These are phyloP conservation scores for Amblyornis subalaris DNA, from an alignment of 2,113 vertebrate genomes.

Conservation along the genomic window DNA sequence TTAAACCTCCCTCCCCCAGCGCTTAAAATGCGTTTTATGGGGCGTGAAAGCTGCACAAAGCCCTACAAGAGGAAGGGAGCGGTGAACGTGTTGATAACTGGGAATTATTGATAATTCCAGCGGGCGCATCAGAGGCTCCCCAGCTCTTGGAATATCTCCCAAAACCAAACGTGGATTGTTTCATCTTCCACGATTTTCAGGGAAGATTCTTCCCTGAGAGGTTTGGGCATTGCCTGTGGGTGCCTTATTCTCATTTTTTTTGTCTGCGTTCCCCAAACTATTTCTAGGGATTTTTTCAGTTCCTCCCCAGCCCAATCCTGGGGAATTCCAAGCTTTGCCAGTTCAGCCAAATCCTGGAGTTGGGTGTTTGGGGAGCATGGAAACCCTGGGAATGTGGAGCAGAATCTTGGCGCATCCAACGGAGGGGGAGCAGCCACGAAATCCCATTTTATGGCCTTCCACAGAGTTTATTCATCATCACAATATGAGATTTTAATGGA, in stretches of 20 bases:
- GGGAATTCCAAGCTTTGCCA: background rate
- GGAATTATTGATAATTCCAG: no score
- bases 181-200: background rate
- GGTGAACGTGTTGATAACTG: no score
- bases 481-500: no score
- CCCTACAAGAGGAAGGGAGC: background rate
- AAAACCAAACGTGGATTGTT: background rate
- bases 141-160: background rate
- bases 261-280: background rate
- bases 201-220: background rate
- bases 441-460: background rate
- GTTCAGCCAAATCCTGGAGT: background rate
- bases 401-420: accelerated
- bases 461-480: background rate
- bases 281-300: background rate
- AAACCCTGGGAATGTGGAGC: background rate
- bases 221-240: accelerated
- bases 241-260: background rate
- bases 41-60: slow-evolving; percentile 22
- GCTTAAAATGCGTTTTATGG: slow-evolving; percentile 11
- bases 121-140: no score
- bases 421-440: background rate
- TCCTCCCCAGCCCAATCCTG: background rate
- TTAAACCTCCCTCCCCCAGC: background rate
- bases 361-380: background rate